Evolutionary conservation across 2,113 vertebrate species (phyloP), one percentile per base, ranked within the genome.

Genomic region (Nibea coibor): DNA sequence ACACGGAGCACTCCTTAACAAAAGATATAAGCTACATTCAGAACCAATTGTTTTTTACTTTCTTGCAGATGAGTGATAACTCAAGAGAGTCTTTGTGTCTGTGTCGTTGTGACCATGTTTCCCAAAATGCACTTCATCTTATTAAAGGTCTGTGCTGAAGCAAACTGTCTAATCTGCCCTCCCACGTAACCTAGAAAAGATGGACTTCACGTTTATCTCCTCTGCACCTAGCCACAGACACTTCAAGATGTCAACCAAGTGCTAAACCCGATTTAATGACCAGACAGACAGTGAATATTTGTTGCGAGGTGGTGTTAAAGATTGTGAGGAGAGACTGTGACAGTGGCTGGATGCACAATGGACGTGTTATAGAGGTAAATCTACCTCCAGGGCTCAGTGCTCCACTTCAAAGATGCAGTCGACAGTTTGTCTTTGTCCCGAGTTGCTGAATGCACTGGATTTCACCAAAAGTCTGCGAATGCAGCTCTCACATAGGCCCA

Each of bases 181-280:
- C 24, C 15, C 19, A 39, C 15, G 72, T 58, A n/a, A 63, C 42
- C 20, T 66, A 56, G 28, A 51, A 17, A 67, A 45, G 35, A 53
- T 22, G 0, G 5, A 66, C 17, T 64, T 53, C 16, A 54, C 1
- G 10, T 45, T 39, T 19, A 12, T 31, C n/a, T 22, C 4, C 5
- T 2, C 4, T 17, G 19, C 20, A 48, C 39, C 53, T 17, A 8
- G 19, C 15, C 15, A 47, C 58, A 78, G 66, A 74, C 45, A 5
- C 28, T 70, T 65, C 14, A 53, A 26, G 43, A 76, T 62, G 14
- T 47, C 72, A 83, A 26, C 53, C 24, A 47, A 61, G 72, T 17
- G n/a, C 80, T 56, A 80, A 75, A 67, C 10, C 17, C 51, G 15
- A 67, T 70, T 76, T 74, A 59, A 81, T 78, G 56, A 73, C 19